A percentile compares a stretch with the other conserved stretches of the same genome.
These are phyloP conservation scores for Drosophila anceps DNA, from an alignment of 2,888 invertebrate genomes.

Conservation along the genomic window DNA sequence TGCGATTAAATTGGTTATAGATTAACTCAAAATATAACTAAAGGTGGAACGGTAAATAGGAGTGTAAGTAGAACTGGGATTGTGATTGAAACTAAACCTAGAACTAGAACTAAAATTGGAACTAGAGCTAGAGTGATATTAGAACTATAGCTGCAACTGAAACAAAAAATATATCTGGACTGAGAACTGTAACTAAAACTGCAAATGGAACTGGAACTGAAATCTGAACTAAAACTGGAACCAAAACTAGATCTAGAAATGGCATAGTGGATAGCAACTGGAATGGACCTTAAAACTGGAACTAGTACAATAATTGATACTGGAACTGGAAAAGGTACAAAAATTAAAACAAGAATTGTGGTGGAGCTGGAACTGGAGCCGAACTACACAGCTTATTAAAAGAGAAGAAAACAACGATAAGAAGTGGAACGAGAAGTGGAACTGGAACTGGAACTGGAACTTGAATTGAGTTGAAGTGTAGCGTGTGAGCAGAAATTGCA, in stretches of 20 bases:
- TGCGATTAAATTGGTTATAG: too few relatives aligned
- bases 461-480: neutral
- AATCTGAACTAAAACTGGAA: neutral
- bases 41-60: too few relatives aligned
- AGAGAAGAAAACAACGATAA: neutral
- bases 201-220: neutral
- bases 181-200: too few relatives aligned
- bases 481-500: slow-evolving; percentile 26
- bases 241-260: neutral
- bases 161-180: too few relatives aligned
- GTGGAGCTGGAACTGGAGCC: neutral
- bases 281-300: too few relatives aligned
- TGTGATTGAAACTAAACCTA: neutral
- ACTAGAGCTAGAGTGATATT: too few relatives aligned
- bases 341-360: neutral
- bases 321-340: neutral
- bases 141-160: too few relatives aligned
- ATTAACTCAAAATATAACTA: too few relatives aligned
- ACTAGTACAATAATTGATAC: neutral
- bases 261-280: too few relatives aligned
- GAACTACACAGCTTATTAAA: neutral
- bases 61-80: neutral
- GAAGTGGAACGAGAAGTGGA: too few relatives aligned
- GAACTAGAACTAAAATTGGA: neutral
- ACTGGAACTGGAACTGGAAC: neutral